Percentiles rank a stretch among this genome's conserved stretches.
Conservation (phyloP, 2,113 vertebrate species). For the Prunella himalayana region DNA sequence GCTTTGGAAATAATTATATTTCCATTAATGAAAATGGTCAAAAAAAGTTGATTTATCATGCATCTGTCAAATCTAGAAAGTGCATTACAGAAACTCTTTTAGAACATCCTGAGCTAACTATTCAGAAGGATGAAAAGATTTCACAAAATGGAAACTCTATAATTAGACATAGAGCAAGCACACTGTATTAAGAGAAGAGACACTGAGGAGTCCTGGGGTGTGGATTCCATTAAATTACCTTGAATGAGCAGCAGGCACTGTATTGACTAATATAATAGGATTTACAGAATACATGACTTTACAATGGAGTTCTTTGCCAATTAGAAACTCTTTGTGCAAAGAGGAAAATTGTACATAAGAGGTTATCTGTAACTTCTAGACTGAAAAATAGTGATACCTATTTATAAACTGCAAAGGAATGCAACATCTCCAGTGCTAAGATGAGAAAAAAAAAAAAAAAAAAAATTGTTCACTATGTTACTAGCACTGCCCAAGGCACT, state of each 20-base stretch:
- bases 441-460: not conserved
- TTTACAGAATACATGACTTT: constrained; percentile 7
- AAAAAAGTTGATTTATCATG: not conserved
- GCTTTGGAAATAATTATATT: constrained; percentile 47
- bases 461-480: not conserved
- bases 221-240: not conserved
- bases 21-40: constrained; percentile 41
- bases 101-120: not conserved
- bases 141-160: constrained; percentile 26
- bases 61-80: constrained; percentile 12
- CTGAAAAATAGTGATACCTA: not conserved
- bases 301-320: not conserved
- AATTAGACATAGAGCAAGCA: constrained; percentile 35
- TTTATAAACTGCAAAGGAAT: not conserved
- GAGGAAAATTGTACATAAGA: not conserved
- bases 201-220: not conserved
- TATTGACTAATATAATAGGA: not conserved
- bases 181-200: not conserved
- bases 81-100: constrained; percentile 18
- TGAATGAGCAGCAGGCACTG: not conserved
- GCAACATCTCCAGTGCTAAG: not conserved
- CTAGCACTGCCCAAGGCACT: not conserved
- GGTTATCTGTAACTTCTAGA: not conserved
- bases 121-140: not conserved
- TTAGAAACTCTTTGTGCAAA: not conserved